phyloP scores from a whole-genome alignment of 2,113 vertebrate genomes.

The Plectropomus leopardus region DNA sequence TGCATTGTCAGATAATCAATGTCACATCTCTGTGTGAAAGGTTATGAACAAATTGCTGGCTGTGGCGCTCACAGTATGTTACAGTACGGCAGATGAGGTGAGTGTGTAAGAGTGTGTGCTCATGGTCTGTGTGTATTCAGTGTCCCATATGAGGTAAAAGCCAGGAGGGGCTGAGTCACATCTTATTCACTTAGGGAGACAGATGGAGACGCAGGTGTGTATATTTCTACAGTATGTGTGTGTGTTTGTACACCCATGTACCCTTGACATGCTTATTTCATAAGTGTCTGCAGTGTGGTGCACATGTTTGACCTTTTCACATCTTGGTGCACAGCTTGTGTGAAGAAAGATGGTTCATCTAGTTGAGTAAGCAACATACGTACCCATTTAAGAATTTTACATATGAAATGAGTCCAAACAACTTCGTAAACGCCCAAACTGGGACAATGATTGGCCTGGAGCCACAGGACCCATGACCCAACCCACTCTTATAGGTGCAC shows the following conservation, averaged over 20 bases:
- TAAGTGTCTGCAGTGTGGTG: constrained; percentile 18
- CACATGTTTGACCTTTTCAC: neutral
- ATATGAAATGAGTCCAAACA: neutral
- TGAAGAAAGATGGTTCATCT: neutral
- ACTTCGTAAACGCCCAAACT: neutral
- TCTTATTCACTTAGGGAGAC: constrained; percentile 73
- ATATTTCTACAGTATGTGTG: constrained; percentile 41
- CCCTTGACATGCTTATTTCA: constrained; percentile 36
- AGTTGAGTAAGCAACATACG: neutral
- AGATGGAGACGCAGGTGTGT: constrained; percentile 79
- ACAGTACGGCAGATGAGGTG: constrained; percentile 32
- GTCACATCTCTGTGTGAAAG: constrained; percentile 55
- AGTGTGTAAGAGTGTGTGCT: constrained; percentile 12
- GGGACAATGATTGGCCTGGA: no score
- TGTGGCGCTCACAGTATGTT: constrained; percentile 37
- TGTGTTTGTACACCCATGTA: constrained; percentile 25
- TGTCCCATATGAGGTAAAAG: constrained; percentile 67
- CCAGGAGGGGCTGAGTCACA: constrained; percentile 72
- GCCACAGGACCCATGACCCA: no score
- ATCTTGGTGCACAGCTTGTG: constrained; percentile 12
- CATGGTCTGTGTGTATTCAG: constrained; percentile 52
- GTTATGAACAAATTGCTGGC: constrained; percentile 51
- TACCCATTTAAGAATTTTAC: neutral
- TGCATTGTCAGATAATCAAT: constrained; percentile 57
- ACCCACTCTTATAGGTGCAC: no score